Base-by-base conservation (phyloP, 2,797 vertebrate genomes). In the Chromobotia macracanthus region DNA sequence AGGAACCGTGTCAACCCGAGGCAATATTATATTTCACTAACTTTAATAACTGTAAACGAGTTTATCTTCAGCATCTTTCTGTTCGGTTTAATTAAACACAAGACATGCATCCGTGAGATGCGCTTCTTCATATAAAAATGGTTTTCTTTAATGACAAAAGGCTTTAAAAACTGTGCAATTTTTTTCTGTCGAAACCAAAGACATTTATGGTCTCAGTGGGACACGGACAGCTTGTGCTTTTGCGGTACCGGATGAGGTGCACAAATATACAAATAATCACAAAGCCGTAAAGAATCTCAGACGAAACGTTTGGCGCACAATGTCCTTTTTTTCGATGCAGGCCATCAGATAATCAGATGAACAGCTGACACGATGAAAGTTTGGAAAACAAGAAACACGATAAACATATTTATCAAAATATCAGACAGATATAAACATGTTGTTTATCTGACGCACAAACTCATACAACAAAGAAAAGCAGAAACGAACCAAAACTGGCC, bases 101-200 rank as follows among this genome's bases (percentile, higher is more conserved):
- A 41, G 55, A 8, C 77, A 72, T 5, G 44, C 48, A 79, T 53
- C 65, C 23, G 72, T 0, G 58, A 66, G 60, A 72, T 18, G 25
- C 69, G 64, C 18, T 46, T 79, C 50, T 60, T 86, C 83, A 70
- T 93, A 91, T 80, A 84, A 84, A 82, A 92, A 93, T 89, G 90
- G 91, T 88, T 90, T 90, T 87, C 85, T 90, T 94, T 93, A 94
- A 94, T 94, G 92, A 93, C 90, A 92, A 93, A 93, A 89, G 91
- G 91, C 90, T 90, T 87, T 91, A 92, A 89, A 93, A 93, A 94
- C 92, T 94, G 93, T 94, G 93, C 93, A 94, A 92, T 60, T 89
- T 85, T 31, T 85, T 89, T 89, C 82, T 67, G 82, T 84, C 82
- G 82, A 79, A 83, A 76, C 69, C 75, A 79, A 79, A 77, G 28